phyloP scores from a whole-genome alignment of 2,797 vertebrate genomes.

The Schizothorax lantsangensis region DNA sequence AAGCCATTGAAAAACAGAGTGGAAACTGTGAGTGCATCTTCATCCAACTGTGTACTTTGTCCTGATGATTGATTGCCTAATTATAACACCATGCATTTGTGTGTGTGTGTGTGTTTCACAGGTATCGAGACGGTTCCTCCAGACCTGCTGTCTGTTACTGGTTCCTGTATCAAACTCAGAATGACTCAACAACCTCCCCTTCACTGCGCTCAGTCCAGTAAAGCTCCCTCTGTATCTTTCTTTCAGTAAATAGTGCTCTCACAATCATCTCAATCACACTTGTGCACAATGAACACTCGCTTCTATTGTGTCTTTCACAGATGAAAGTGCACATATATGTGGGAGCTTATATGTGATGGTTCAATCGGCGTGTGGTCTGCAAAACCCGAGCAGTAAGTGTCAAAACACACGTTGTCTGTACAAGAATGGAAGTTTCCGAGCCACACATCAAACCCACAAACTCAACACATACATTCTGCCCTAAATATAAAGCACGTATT shows the following conservation, averaged over 20 bases:
- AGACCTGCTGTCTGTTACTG: conserved; percentile 78
- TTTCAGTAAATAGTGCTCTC: not conserved
- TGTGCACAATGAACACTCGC: not conserved
- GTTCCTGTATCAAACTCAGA: conserved; percentile 79
- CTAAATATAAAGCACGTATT: not conserved
- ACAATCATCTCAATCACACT: not conserved
- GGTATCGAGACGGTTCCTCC: conserved; percentile 76
- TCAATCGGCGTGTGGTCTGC: conserved; percentile 75
- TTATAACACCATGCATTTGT: not conserved
- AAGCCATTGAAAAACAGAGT: conserved; percentile 72
- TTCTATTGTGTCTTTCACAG: not conserved
- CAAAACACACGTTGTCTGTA: not conserved
- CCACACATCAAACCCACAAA: not conserved
- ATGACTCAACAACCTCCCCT: conserved; percentile 80
- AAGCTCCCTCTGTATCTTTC: not conserved
- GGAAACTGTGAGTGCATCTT: conserved; percentile 70
- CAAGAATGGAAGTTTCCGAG: not conserved
- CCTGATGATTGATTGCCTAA: not conserved
- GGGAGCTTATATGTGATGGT: conserved; percentile 76
- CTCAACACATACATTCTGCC: not conserved
- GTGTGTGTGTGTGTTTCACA: conserved; percentile 53
- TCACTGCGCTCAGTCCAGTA: conserved; percentile 66
- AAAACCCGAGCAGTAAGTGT: conserved; percentile 72
- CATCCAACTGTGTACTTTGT: not conserved
- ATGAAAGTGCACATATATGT: conserved; percentile 58